phyloP scores from a whole-genome alignment of 2,888 invertebrate species.

The Nysson spinosus region DNA sequence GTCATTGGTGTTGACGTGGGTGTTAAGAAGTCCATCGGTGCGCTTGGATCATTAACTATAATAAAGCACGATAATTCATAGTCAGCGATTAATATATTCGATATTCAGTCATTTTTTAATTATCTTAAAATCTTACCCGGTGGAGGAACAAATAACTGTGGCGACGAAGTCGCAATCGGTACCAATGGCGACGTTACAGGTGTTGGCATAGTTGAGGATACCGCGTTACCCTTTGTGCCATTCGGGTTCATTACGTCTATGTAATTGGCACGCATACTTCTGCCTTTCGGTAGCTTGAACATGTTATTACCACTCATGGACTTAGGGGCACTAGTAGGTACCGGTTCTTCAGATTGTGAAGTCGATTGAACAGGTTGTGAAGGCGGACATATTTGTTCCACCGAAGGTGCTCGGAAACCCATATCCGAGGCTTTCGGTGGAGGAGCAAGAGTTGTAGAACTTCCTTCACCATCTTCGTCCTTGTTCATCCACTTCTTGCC shows the following conservation, averaged over 20 bases:
- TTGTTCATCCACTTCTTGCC: constrained; percentile 92
- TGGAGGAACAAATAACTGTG: constrained; percentile 80
- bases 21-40: constrained; percentile 80
- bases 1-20: constrained; percentile 70
- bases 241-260: constrained; percentile 93
- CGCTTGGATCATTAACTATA: constrained; percentile 79
- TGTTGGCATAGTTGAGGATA: constrained; percentile 70
- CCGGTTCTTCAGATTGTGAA: constrained; percentile 41
- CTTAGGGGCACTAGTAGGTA: too few relatives aligned
- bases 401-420: constrained; percentile 64
- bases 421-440: constrained; percentile 85
- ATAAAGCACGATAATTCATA: too few relatives aligned
- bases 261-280: constrained; percentile 85
- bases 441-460: constrained; percentile 80
- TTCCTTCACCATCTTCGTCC: constrained; percentile 84
- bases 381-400: constrained; percentile 44
- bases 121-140: constrained; percentile 70
- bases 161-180: constrained; percentile 76
- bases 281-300: constrained; percentile 87
- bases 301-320: too few relatives aligned
- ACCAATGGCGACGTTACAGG: constrained; percentile 76
- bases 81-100: background rate
- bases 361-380: constrained; percentile 33
- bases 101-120: background rate
- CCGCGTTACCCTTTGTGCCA: constrained; percentile 77